Percentiles rank a stretch among this genome's conserved stretches.
These are phyloP conservation scores for Colletes latitarsis DNA, from an alignment of 1,140 invertebrate species.

Conservation along the genomic window DNA sequence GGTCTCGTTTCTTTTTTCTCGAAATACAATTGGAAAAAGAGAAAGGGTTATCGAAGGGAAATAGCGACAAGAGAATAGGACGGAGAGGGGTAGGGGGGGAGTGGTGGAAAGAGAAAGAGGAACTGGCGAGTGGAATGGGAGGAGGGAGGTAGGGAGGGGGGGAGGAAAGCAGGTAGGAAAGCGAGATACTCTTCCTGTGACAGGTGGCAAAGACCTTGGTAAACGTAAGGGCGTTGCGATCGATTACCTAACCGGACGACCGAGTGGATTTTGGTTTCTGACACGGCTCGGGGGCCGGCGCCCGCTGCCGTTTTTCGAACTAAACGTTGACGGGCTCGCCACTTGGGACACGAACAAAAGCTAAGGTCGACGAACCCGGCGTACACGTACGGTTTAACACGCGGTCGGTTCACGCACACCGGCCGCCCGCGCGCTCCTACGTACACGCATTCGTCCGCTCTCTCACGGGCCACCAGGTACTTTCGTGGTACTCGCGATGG, in stretches of 20 bases:
- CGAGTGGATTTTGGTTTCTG: conserved; percentile 63
- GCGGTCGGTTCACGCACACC: conserved; percentile 47
- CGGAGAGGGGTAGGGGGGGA: not conserved
- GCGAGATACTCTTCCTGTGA: conserved; percentile 63
- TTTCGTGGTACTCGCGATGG: conserved; percentile 48
- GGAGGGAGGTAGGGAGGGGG: conserved; percentile 4
- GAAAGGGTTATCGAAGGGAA: not conserved
- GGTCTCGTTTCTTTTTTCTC: not conserved
- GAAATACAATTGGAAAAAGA: not conserved
- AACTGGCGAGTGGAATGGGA: not conserved
- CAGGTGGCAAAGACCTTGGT: conserved; percentile 81
- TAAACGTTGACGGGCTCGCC: conserved; percentile 60
- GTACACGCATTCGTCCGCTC: conserved; percentile 45
- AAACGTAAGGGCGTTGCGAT: conserved; percentile 70
- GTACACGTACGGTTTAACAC: conserved; percentile 40
- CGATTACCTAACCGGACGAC: conserved; percentile 74
- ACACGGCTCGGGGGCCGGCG: conserved; percentile 54
- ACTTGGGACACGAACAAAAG: conserved; percentile 79
- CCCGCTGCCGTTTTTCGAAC: conserved; percentile 66
- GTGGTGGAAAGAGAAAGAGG: not conserved
- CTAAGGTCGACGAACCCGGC: conserved; percentile 65
- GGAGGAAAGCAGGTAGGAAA: conserved; percentile 53
- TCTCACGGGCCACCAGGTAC: conserved; percentile 44
- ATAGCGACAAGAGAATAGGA: not conserved
- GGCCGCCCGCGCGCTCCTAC: conserved; percentile 24